phyloP scores from a whole-genome alignment of 1,140 invertebrate species.

The Kradibia gibbosae region DNA sequence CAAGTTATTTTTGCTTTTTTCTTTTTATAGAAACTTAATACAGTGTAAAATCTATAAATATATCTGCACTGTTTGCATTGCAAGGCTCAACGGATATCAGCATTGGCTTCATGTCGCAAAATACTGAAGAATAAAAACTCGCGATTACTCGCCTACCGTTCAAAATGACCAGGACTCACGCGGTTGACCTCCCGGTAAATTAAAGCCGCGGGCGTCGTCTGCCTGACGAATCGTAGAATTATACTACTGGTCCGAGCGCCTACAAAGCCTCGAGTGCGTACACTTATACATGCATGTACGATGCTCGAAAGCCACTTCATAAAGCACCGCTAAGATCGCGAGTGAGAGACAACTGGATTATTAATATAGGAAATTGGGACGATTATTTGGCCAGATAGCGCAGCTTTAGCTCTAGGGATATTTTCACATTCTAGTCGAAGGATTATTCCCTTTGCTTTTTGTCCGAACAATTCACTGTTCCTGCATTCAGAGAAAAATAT shows the following conservation, averaged over 20 bases:
- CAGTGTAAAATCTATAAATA: too few relatives aligned
- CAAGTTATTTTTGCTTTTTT: too few relatives aligned
- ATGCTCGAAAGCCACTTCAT: background rate
- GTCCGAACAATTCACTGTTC: too few relatives aligned
- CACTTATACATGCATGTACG: background rate
- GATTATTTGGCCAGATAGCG: background rate
- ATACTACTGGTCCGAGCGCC: constrained; percentile 38
- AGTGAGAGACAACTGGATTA: background rate
- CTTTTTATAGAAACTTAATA: too few relatives aligned
- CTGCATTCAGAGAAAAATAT: too few relatives aligned
- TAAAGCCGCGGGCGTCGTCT: background rate
- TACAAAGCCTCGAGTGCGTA: background rate
- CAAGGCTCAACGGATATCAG: too few relatives aligned
- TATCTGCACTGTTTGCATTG: too few relatives aligned
- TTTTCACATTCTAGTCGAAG: background rate
- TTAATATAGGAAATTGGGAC: background rate
- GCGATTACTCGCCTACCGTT: background rate
- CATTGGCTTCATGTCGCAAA: too few relatives aligned
- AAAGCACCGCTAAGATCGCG: constrained; percentile 3
- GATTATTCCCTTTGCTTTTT: too few relatives aligned
- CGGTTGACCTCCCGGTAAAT: background rate
- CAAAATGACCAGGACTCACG: background rate
- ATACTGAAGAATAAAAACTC: background rate
- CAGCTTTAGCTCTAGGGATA: background rate
- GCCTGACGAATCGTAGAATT: constrained; percentile 48